Percentiles rank a stretch among this genome's conserved stretches.
These are phyloP conservation scores for Tricholaema leucomelas DNA, from an alignment of 2,113 vertebrate genomes.

Conservation along the genomic window DNA sequence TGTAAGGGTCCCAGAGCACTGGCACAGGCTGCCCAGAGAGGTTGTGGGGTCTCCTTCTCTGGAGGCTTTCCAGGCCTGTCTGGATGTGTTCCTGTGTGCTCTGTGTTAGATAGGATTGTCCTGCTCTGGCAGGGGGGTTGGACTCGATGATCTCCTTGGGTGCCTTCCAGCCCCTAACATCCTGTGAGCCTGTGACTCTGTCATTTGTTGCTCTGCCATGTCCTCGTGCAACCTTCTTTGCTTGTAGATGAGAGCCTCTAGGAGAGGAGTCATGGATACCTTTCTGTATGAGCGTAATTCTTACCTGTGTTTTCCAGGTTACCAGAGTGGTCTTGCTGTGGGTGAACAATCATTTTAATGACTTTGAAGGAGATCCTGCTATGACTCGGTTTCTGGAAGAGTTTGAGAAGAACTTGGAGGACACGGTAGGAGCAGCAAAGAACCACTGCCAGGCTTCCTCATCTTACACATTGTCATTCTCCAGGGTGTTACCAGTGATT, in stretches of 20 bases:
- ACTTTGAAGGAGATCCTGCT: slow-evolving; percentile 94
- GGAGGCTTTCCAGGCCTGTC: no score
- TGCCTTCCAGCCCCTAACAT: no score
- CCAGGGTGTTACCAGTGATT: background rate
- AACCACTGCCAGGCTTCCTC: background rate
- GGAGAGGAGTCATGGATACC: background rate
- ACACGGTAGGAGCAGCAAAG: slow-evolving; percentile 78
- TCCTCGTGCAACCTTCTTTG: background rate
- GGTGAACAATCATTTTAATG: slow-evolving; percentile 99
- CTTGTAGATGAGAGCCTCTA: background rate
- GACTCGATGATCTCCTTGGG: no score
- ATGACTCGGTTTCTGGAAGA: slow-evolving; percentile 96
- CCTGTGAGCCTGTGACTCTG: no score
- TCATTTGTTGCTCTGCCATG: background rate
- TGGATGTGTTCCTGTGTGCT: no score
- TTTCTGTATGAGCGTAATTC: background rate
- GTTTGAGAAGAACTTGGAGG: slow-evolving; percentile 92
- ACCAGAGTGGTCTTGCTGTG: slow-evolving; percentile 94
- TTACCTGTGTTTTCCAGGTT: slow-evolving; percentile 76
- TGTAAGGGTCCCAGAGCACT: no score
- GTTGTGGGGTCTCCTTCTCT: no score
- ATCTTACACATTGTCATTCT: fast-evolving
- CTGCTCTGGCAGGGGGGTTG: no score
- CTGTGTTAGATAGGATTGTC: no score
- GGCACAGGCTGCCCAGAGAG: no score